Evolutionary conservation across 1,140 invertebrate species (phyloP).

Genomic region (Plutomurus gul): DNA sequence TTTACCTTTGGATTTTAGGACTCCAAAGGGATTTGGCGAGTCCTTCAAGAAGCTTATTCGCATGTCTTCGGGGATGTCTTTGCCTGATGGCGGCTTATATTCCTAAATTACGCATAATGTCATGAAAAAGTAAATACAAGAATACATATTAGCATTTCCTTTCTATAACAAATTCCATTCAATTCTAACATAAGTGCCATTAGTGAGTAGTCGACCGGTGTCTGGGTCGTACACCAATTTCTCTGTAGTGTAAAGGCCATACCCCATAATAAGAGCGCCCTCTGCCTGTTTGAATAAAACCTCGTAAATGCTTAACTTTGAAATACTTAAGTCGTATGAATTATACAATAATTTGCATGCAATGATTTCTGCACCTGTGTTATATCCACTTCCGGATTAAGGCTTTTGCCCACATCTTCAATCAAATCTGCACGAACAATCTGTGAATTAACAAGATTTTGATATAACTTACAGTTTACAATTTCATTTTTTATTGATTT

Average conservation of each 20-base stretch:
- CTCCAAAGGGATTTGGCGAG: slow-evolving; percentile 68
- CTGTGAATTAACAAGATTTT: background rate
- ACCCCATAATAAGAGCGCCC: slow-evolving; percentile 84
- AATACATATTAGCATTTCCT: no score
- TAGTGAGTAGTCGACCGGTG: slow-evolving; percentile 37
- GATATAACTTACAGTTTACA: background rate
- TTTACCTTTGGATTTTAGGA: slow-evolving; percentile 77
- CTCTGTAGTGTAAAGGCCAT: slow-evolving; percentile 74
- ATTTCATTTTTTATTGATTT: slow-evolving; percentile 54
- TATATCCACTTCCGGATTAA: slow-evolving; percentile 68
- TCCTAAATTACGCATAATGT: slow-evolving; percentile 57
- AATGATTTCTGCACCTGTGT: no score
- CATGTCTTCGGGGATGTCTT: slow-evolving; percentile 85
- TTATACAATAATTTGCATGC: no score
- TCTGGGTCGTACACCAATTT: slow-evolving; percentile 39
- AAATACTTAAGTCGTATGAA: no score
- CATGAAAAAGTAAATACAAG: background rate
- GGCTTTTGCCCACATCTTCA: slow-evolving; percentile 72
- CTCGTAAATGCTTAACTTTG: slow-evolving; percentile 50
- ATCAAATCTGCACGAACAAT: background rate
- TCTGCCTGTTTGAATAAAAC: slow-evolving; percentile 86
- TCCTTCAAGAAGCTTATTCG: slow-evolving; percentile 74
- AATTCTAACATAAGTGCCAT: slow-evolving; percentile 58
- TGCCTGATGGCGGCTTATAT: slow-evolving; percentile 79
- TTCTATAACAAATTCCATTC: no score